phyloP scores from a whole-genome alignment of 2,888 invertebrate species.

The Schizotus pectinicornis region DNA sequence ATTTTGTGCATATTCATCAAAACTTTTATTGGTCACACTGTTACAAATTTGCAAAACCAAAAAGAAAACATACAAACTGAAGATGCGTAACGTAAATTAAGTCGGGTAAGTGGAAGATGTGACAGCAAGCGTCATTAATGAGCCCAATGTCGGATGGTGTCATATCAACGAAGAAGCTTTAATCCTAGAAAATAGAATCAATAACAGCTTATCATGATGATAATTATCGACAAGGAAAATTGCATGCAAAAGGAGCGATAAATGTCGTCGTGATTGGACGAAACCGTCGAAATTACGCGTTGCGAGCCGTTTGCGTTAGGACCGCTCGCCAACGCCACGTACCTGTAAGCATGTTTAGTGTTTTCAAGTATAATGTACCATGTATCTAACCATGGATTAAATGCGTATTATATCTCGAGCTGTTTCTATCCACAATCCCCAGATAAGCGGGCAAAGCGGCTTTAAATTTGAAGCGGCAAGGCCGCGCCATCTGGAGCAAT shows the following conservation, averaged over 20 bases:
- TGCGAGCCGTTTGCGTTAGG: conserved; percentile 5
- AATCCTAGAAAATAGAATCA: conserved; percentile 41
- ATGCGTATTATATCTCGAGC: background rate
- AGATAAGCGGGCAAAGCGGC: no score
- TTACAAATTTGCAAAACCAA: conserved; percentile 2
- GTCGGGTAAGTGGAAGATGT: conserved; percentile 5
- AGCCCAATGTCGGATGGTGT: conserved; percentile 44
- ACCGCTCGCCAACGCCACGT: conserved; percentile 17
- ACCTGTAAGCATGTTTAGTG: conserved; percentile 30
- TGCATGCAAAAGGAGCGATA: conserved; percentile 12
- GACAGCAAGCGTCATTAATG: conserved; percentile 35
- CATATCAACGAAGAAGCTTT: conserved; percentile 46
- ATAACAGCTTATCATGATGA: conserved; percentile 8
- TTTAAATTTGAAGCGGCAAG: no score
- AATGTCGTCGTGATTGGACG: conserved; percentile 7
- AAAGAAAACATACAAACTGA: background rate
- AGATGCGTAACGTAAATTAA: background rate
- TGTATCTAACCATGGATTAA: conserved; percentile 14
- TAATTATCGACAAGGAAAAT: conserved; percentile 13
- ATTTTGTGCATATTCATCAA: conserved; percentile 1
- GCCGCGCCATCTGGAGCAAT: no score
- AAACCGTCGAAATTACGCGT: background rate
- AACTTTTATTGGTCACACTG: conserved; percentile 1
- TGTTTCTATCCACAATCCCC: no score
- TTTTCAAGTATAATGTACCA: conserved; percentile 27